Conservation (phyloP, 1,140 invertebrate species). For the Cydia pomonella region DNA sequence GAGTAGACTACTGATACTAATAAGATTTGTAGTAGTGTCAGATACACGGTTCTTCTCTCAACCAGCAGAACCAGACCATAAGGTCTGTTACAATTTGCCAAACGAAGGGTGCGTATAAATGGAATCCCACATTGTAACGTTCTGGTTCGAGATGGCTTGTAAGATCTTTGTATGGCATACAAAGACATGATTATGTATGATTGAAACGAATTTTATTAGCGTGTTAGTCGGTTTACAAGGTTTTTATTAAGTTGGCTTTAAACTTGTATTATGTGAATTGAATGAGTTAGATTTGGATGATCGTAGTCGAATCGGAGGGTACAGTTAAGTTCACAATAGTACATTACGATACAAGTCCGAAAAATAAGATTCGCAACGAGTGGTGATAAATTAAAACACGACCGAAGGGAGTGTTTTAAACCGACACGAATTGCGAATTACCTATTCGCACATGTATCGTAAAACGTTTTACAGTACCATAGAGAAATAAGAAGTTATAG, state of each 20-base stretch:
- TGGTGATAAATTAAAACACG: too few species aligned
- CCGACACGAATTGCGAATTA: too few species aligned
- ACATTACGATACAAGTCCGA: too few species aligned
- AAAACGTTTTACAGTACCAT: too few species aligned
- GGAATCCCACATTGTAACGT: neutral
- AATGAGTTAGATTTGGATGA: neutral
- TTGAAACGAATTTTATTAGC: conserved; percentile 23
- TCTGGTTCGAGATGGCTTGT: conserved; percentile 22
- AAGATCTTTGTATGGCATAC: conserved; percentile 13
- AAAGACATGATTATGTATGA: conserved; percentile 14
- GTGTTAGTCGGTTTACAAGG: conserved; percentile 20
- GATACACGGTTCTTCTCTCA: neutral
- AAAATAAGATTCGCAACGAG: too few species aligned
- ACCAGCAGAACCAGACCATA: neutral
- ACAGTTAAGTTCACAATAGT: too few species aligned
- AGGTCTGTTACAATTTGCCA: conserved; percentile 7
- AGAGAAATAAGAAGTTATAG: too few species aligned
- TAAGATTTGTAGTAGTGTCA: too few species aligned
- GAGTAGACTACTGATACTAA: too few species aligned
- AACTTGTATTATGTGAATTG: neutral
- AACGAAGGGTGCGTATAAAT: conserved; percentile 4
- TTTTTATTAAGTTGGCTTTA: conserved; percentile 4
- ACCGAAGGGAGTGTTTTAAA: too few species aligned
- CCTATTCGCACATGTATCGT: too few species aligned
- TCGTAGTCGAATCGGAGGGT: neutral